Evolutionary conservation across 2,888 invertebrate species (phyloP).

Genomic region (Drosophila hamatofila): DNA sequence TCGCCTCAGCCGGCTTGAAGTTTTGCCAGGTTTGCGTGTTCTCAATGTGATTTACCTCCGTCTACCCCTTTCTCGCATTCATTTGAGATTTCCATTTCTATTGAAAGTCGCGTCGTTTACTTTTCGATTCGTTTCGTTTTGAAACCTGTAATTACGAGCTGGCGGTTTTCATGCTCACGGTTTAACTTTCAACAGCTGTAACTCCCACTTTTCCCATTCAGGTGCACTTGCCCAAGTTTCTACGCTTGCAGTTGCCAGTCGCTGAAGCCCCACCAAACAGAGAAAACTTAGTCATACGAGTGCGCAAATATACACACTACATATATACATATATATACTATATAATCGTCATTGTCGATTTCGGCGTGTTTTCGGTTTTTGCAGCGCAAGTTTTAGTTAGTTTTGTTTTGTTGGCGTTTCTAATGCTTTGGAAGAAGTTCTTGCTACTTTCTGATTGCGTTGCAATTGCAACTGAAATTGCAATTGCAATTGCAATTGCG

Average conservation of each 20-base stretch:
- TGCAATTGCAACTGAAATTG: conserved; percentile 42
- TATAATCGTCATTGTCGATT: conserved; percentile 65
- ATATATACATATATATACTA: conserved; percentile 1
- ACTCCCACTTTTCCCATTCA: conserved; percentile 23
- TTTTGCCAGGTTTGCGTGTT: conserved; percentile 57
- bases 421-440: conserved; percentile 60
- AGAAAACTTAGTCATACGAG: conserved; percentile 36
- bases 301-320: neutral
- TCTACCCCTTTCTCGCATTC: neutral
- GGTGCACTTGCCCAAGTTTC: conserved; percentile 14
- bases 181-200: conserved; percentile 67
- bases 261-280: neutral
- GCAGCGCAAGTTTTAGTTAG: conserved; percentile 52
- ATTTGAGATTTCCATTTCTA: conserved; percentile 28
- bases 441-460: conserved; percentile 50
- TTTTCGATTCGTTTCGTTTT: conserved; percentile 68
- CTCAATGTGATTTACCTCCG: conserved; percentile 29
- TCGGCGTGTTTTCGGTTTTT: conserved; percentile 56
- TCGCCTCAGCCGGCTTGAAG: conserved; percentile 53
- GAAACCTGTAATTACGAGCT: conserved; percentile 70
- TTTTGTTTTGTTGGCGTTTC: conserved; percentile 60
- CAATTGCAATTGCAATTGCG: conserved; percentile 40
- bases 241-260: conserved; percentile 23
- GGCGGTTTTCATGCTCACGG: conserved; percentile 59
- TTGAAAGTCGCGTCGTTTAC: conserved; percentile 59